Evolutionary conservation across 2,113 vertebrate genomes (phyloP).

Genomic region (Lichenostomus cassidix): DNA sequence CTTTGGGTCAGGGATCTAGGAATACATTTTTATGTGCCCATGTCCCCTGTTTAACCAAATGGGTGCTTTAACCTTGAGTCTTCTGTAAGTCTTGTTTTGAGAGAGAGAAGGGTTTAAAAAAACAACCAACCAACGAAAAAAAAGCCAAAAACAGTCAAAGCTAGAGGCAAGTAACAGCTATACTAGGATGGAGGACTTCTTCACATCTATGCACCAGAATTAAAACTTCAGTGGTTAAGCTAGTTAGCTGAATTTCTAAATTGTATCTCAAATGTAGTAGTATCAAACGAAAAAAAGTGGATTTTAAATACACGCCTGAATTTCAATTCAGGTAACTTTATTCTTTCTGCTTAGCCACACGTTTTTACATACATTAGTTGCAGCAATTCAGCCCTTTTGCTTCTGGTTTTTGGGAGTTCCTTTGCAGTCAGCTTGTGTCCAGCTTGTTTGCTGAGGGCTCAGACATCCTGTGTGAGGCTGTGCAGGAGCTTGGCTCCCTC

Average conservation of each 20-base stretch:
- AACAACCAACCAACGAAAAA: not conserved
- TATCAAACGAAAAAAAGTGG: not conserved
- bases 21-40: not conserved
- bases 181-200: not conserved
- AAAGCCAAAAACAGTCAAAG: not conserved
- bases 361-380: not conserved
- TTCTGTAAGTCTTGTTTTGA: not conserved
- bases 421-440: not conserved
- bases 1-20: not conserved
- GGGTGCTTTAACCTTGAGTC: not conserved
- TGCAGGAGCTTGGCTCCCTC: conserved; percentile 43
- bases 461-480: not conserved
- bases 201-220: not conserved
- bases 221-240: not conserved
- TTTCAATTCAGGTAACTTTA: not conserved
- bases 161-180: not conserved
- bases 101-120: not conserved
- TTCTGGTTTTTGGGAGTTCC: not conserved
- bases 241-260: not conserved
- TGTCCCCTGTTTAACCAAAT: not conserved
- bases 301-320: not conserved
- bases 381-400: not conserved
- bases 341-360: not conserved
- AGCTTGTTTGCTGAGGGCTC: not conserved
- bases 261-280: not conserved